phyloP scores from a whole-genome alignment of 2,797 vertebrate genomes.

The Chloroceryle inda region DNA sequence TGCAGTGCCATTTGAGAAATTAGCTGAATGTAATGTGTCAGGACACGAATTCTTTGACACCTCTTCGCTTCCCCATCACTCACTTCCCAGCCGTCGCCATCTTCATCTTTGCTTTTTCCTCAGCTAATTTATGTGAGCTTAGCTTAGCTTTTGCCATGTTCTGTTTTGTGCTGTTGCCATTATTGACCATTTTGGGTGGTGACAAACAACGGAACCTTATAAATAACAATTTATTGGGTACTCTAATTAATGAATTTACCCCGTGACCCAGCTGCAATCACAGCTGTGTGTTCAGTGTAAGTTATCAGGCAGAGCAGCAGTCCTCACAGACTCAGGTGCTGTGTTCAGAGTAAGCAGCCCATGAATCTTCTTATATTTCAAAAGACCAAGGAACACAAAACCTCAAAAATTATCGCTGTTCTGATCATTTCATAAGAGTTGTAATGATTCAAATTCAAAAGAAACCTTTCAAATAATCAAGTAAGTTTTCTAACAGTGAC shows the following conservation, averaged over 20 bases:
- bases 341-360: neutral
- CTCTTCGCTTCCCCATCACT: neutral
- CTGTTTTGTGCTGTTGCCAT: neutral
- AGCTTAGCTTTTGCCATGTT: neutral
- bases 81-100: rapidly evolving
- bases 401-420: neutral
- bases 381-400: neutral
- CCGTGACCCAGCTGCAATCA: neutral
- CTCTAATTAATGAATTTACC: constrained; percentile 57
- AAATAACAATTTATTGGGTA: constrained; percentile 46
- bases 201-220: constrained; percentile 38
- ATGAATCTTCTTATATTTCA: neutral
- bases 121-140: neutral
- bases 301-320: neutral
- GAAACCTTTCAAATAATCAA: neutral
- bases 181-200: constrained; percentile 45
- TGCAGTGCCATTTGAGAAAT: rapidly evolving
- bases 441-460: neutral
- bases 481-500: neutral
- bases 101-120: neutral
- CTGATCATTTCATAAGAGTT: neutral
- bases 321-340: neutral
- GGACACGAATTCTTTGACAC: neutral
- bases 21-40: neutral
- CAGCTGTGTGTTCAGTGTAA: neutral